These are phyloP conservation scores for Belonocnema kinseyi DNA, from an alignment of 1,140 invertebrate genomes.

Conservation along the genomic window DNA sequence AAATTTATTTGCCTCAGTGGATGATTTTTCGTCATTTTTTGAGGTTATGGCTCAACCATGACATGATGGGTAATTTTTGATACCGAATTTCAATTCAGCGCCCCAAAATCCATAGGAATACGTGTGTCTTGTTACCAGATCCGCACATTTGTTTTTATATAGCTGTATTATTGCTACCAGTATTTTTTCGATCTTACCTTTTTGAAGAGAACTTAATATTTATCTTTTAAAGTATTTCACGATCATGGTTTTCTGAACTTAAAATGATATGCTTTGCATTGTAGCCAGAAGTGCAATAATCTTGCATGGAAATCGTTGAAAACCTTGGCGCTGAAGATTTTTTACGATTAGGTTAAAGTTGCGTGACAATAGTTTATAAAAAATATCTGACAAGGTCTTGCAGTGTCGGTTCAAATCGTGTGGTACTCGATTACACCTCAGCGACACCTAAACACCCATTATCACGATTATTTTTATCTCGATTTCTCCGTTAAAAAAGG, in stretches of 20 bases:
- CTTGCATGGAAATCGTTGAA: conserved; percentile 7
- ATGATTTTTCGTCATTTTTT: too few species aligned
- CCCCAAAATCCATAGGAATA: too few species aligned
- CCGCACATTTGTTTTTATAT: too few species aligned
- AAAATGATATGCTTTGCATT: conserved; percentile 6
- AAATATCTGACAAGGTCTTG: conserved; percentile 26
- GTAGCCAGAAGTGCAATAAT: neutral
- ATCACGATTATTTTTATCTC: conserved; percentile 15
- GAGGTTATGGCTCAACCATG: too few species aligned
- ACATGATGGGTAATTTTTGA: too few species aligned
- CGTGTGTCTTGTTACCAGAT: too few species aligned
- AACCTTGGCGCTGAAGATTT: conserved; percentile 18
- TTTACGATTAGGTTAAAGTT: conserved; percentile 3
- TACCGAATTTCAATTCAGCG: too few species aligned
- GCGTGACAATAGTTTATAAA: conserved; percentile 28
- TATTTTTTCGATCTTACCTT: too few species aligned
- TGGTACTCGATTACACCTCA: neutral
- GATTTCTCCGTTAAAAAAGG: neutral
- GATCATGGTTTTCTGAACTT: neutral
- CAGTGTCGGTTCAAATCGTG: conserved; percentile 23
- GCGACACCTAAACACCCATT: conserved; percentile 14
- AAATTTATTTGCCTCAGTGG: too few species aligned
- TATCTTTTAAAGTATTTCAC: neutral
- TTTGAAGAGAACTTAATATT: neutral
- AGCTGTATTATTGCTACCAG: neutral